Evolutionary conservation across 2,888 invertebrate genomes (phyloP).

Genomic region (Oxystoma pomonae): DNA sequence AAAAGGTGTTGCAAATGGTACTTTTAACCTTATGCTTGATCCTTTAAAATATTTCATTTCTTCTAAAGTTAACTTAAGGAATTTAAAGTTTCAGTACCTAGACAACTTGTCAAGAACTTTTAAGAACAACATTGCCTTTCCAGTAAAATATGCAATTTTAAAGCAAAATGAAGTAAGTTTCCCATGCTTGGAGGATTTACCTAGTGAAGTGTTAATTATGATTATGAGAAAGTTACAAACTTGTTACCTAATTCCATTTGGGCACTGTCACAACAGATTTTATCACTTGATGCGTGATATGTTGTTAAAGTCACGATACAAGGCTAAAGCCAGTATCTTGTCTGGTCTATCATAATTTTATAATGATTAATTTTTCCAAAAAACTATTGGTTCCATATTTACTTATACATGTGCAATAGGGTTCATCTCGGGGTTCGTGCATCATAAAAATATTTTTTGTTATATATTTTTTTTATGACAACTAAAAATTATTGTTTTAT

Average conservation of each 20-base stretch:
- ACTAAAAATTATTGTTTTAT: too few relatives aligned
- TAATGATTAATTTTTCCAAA: too few relatives aligned
- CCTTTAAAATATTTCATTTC: slow-evolving; percentile 37
- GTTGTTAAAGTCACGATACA: not conserved
- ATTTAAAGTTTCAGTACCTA: slow-evolving; percentile 38
- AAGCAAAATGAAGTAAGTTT: slow-evolving; percentile 18
- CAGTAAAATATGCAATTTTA: slow-evolving; percentile 33
- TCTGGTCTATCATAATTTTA: too few relatives aligned
- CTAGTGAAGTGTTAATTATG: slow-evolving; percentile 25
- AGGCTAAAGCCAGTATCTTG: not conserved
- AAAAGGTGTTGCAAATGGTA: slow-evolving; percentile 26
- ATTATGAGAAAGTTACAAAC: slow-evolving; percentile 19
- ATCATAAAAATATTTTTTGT: too few relatives aligned
- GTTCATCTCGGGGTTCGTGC: too few relatives aligned
- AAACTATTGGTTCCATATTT: too few relatives aligned
- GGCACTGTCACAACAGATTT: slow-evolving; percentile 11
- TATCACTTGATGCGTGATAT: slow-evolving; percentile 8
- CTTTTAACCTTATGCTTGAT: slow-evolving; percentile 35
- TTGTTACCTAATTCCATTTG: slow-evolving; percentile 14
- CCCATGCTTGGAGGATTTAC: slow-evolving; percentile 24
- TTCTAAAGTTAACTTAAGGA: slow-evolving; percentile 20
- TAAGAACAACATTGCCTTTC: slow-evolving; percentile 39
- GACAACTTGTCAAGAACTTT: slow-evolving; percentile 36
- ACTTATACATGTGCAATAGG: too few relatives aligned
- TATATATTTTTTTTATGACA: too few relatives aligned